A percentile compares a stretch with the other conserved stretches of the same genome.
Evolutionary conservation across 2,888 invertebrate species (phyloP).

Genomic region (Amblyjoppa proteus): DNA sequence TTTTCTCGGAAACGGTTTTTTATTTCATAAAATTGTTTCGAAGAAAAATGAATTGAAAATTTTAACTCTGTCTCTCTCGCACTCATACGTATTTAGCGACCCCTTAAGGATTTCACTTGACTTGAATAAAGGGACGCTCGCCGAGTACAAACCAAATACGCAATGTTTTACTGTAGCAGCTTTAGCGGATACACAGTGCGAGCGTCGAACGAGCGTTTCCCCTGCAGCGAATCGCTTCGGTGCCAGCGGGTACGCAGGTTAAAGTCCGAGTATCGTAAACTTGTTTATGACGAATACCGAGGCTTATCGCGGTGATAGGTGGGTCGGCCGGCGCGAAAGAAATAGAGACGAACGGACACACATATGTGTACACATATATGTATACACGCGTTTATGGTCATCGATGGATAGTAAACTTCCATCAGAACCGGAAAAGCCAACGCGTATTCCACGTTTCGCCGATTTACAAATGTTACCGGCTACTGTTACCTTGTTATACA

Average conservation of each 20-base stretch:
- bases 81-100: no score
- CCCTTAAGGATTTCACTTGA: no score
- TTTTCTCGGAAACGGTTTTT: no score
- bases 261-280: conserved; percentile 44
- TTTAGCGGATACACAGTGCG: background rate
- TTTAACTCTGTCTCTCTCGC: no score
- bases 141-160: background rate
- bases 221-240: conserved; percentile 2
- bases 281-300: conserved; percentile 52
- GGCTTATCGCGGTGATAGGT: conserved; percentile 36
- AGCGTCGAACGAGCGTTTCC: conserved; percentile 25
- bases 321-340: background rate
- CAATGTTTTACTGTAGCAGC: background rate
- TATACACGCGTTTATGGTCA: background rate
- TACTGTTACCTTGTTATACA: background rate
- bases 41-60: no score
- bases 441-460: conserved; percentile 28
- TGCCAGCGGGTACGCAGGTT: conserved; percentile 25
- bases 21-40: no score
- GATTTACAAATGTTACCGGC: conserved; percentile 1
- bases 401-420: background rate
- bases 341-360: background rate
- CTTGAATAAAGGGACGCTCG: background rate
- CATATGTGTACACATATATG: background rate
- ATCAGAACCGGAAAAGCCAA: conserved; percentile 8